Evolutionary conservation across 2,888 invertebrate genomes (phyloP).

Genomic region (Boloria selene): DNA sequence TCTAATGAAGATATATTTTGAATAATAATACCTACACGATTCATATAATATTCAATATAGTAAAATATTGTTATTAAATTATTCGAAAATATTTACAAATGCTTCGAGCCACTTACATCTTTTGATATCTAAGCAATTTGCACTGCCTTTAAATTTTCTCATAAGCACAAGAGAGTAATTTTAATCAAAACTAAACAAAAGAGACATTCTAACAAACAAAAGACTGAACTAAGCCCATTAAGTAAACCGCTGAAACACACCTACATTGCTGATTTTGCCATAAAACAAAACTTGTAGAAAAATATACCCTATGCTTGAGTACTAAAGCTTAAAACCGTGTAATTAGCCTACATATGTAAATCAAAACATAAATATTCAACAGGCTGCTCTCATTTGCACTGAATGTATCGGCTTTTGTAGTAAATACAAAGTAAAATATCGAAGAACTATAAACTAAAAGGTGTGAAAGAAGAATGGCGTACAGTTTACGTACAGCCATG

Average conservation of each 20-base stretch:
- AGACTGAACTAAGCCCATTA: constrained; percentile 18
- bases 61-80: too few species aligned
- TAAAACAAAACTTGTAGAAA: background rate
- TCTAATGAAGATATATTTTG: too few species aligned
- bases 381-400: constrained; percentile 24
- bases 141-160: background rate
- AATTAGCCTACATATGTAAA: constrained; percentile 16
- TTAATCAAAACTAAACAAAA: constrained; percentile 6
- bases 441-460: constrained; percentile 12
- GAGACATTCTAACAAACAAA: constrained; percentile 13
- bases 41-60: too few species aligned
- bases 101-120: background rate
- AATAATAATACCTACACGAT: too few species aligned
- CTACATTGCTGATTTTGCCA: constrained; percentile 11
- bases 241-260: constrained; percentile 18
- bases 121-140: background rate
- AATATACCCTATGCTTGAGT: background rate
- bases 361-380: constrained; percentile 30
- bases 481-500: too few species aligned
- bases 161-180: background rate
- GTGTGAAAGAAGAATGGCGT: too few species aligned
- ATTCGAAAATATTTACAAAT: too few species aligned
- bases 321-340: background rate
- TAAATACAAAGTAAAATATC: constrained; percentile 14
- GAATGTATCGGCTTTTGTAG: constrained; percentile 20